phyloP scores from a whole-genome alignment of 35 echinoderm and acorn worm species.

The Apostichopus californicus region DNA sequence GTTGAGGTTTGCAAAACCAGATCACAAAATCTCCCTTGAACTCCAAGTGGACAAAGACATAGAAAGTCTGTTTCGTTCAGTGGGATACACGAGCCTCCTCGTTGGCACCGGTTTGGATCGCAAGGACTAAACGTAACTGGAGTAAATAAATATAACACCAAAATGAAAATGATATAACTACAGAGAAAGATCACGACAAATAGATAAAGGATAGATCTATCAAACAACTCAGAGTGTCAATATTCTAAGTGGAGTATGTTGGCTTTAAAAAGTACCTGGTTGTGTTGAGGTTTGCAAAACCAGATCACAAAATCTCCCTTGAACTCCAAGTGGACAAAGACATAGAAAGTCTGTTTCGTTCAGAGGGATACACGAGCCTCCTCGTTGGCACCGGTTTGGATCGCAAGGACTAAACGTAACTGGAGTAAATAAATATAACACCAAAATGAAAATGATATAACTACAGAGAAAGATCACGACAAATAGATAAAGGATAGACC shows the following conservation, averaged over 20 bases:
- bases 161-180: too few relatives aligned
- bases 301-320: background rate
- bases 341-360: background rate
- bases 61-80: background rate
- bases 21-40: background rate
- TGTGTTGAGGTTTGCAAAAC: background rate
- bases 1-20: background rate
- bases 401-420: background rate
- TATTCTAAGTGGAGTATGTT: too few relatives aligned
- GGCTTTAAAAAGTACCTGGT: background rate
- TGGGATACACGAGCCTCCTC: background rate
- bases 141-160: too few relatives aligned
- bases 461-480: too few relatives aligned
- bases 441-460: too few relatives aligned
- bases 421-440: too few relatives aligned
- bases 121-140: background rate
- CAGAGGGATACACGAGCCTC: background rate
- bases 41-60: background rate
- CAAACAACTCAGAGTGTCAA: too few relatives aligned
- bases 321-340: background rate
- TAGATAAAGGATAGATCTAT: too few relatives aligned
- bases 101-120: background rate
- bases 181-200: too few relatives aligned
- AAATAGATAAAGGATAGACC: too few relatives aligned
- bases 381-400: background rate